Evolutionary conservation across 1,140 invertebrate species (phyloP).

Genomic region (Zophobas atratus): DNA sequence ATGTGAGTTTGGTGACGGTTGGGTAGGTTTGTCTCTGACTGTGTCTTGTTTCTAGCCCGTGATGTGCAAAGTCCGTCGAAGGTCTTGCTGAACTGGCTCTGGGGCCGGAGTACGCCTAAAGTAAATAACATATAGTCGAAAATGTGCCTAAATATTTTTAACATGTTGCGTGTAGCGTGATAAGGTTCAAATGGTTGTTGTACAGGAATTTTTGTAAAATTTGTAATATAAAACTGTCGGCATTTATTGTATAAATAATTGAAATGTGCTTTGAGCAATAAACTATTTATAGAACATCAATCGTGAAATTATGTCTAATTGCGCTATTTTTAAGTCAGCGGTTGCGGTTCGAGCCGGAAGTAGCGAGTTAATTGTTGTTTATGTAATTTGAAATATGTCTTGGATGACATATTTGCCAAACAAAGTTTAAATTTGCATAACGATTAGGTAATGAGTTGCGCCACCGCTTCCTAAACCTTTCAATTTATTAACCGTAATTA

Average conservation of each 20-base stretch:
- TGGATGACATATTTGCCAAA: neutral
- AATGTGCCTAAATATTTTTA: constrained; percentile 43
- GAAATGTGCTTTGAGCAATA: constrained; percentile 34
- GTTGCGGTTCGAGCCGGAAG: no score
- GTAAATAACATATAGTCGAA: constrained; percentile 64
- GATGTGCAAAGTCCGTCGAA: constrained; percentile 83
- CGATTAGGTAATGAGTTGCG: constrained; percentile 5
- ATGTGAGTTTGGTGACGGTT: constrained; percentile 71
- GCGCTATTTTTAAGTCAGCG: neutral
- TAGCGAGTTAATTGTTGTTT: neutral
- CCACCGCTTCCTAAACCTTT: neutral
- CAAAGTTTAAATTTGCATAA: neutral
- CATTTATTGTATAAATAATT: constrained; percentile 28
- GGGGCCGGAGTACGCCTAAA: constrained; percentile 72
- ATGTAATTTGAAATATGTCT: neutral
- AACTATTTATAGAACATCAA: constrained; percentile 4
- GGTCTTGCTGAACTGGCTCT: constrained; percentile 83
- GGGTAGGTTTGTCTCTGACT: neutral
- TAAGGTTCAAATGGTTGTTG: constrained; percentile 38
- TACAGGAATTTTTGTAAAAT: constrained; percentile 41
- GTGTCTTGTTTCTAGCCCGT: constrained; percentile 74
- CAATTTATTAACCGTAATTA: constrained; percentile 29
- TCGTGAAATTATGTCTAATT: neutral
- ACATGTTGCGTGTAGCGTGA: constrained; percentile 9
- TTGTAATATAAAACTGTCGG: constrained; percentile 31